Base-by-base conservation (phyloP, 2,888 invertebrate species). In the Oeneis ivallda region DNA sequence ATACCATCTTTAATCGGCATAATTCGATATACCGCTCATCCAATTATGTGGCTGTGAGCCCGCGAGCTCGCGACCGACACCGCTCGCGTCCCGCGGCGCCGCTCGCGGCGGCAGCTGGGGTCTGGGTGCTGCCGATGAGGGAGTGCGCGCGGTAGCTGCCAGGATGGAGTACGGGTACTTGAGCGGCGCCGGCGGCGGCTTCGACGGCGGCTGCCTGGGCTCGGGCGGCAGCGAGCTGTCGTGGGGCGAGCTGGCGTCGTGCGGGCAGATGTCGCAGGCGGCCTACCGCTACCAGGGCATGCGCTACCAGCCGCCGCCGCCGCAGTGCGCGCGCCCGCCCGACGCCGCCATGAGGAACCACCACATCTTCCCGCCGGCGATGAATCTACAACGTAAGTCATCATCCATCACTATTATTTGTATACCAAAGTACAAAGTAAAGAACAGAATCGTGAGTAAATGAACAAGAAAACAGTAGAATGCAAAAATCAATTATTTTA, bases 191-290 rank as follows among this genome's bases (percentile, higher is more conserved):
- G 91, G 91, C 71, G 89, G 90, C 69, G 91, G 90, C 58, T 91
- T 89, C 77, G 92, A 90, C 0, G 84, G 89, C 62, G 87, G 85
- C 64, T 90, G 95, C 93, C 83, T 95, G 93, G 94, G 86, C 56
- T 80, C 89, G 60, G 84, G 89, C 70, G 90, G 92, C 74, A 87
- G 91, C 64, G 89, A 91, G 82, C 84, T 97, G 84, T 95, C 96
- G 45, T 97, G 97, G 92, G 96, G 96, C 66, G 97, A 97, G 89
- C 93, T 97, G 79, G 95, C 96, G 63, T 96, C 96, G 53, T 97
- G 97, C 88, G 96, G 96, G 71, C 97, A 97, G 92, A 96, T 97
- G 96, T 96, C 96, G 70, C 95, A 95, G 82, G 92, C 91, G 3
- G 96, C 96, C 37, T 96, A 96, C 87, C 93, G 96, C 65, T 96